Evolutionary conservation across 2,797 vertebrate genomes (phyloP).

Genomic region (Acanthiza pusilla): DNA sequence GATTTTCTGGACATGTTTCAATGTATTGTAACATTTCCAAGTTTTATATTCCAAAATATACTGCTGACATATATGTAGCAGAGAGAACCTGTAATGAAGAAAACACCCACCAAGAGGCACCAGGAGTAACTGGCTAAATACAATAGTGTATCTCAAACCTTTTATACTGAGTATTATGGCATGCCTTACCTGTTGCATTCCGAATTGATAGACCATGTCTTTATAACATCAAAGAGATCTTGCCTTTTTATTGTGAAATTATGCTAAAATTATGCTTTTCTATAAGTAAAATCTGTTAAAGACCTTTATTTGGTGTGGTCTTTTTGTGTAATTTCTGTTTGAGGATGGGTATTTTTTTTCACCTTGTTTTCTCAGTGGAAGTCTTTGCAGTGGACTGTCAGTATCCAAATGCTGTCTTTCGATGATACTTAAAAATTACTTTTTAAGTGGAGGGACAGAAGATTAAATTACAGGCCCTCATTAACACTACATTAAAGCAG

Average conservation of each 20-base stretch:
- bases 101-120: neutral
- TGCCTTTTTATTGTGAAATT: neutral
- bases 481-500: neutral
- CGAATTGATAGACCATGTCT: neutral
- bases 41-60: neutral
- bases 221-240: neutral
- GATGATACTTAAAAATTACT: neutral
- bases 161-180: neutral
- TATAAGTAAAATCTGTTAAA: conserved; percentile 26
- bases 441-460: neutral
- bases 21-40: neutral
- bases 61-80: neutral
- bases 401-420: neutral
- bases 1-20: neutral
- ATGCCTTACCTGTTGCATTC: neutral
- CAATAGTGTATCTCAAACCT: neutral
- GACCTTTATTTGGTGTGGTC: neutral
- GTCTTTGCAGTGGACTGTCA: neutral
- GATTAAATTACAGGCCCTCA: neutral
- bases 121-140: neutral
- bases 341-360: neutral
- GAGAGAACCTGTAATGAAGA: neutral
- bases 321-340: neutral
- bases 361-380: neutral
- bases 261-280: neutral